These are phyloP conservation scores for Agapostemon virescens DNA, from an alignment of 2,888 invertebrate genomes.

Conservation along the genomic window DNA sequence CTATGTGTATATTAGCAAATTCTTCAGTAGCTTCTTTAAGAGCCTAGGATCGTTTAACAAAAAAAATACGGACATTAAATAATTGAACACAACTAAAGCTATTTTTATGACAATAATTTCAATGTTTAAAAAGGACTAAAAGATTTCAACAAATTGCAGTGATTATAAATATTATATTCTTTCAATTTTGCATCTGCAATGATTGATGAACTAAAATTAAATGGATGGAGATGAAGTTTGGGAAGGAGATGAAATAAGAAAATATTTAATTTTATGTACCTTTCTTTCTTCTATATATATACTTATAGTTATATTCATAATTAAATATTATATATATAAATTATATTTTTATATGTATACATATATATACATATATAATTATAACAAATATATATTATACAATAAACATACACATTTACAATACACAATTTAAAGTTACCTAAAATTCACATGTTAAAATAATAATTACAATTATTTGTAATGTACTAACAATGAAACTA, in stretches of 20 bases:
- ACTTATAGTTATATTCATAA: too few species aligned
- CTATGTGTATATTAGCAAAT: conserved; percentile 79
- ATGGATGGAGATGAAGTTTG: not conserved
- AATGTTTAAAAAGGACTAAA: not conserved
- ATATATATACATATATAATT: too few species aligned
- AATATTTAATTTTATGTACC: conserved; percentile 1
- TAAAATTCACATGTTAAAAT: conserved; percentile 3
- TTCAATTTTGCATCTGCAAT: not conserved
- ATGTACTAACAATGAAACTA: not conserved
- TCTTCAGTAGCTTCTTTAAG: conserved; percentile 72
- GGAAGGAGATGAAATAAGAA: conserved; percentile 24
- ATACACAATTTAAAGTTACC: conserved; percentile 12
- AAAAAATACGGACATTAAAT: conserved; percentile 35
- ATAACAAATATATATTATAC: conserved; percentile 22
- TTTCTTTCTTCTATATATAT: conserved; percentile 11
- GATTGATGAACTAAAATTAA: not conserved
- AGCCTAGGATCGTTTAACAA: conserved; percentile 65
- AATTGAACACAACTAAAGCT: not conserved
- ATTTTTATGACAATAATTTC: not conserved
- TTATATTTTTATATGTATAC: too few species aligned
- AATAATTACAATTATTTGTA: conserved; percentile 1
- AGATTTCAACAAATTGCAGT: not conserved
- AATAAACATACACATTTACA: conserved; percentile 25
- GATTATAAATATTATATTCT: not conserved
- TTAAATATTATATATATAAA: too few species aligned